phyloP scores from a whole-genome alignment of 2,113 vertebrate species.

The Bufo gargarizans region DNA sequence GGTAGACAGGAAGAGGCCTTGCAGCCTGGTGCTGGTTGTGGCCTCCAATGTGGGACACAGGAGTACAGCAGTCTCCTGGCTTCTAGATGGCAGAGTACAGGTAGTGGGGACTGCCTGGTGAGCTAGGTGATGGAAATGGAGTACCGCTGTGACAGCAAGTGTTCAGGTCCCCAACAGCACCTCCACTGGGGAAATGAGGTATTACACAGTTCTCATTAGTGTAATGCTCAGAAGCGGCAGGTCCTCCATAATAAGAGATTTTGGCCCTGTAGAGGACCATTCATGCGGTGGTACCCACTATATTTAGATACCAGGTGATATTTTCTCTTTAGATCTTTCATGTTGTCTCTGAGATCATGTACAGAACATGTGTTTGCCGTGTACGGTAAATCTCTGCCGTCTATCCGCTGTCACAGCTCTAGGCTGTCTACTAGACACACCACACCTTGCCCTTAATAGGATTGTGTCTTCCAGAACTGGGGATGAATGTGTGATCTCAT shows the following conservation, averaged over 20 bases:
- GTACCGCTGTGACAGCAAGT: neutral
- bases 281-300: too few species aligned
- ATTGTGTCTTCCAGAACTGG: neutral
- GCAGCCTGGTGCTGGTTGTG: too few species aligned
- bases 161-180: neutral
- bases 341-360: neutral
- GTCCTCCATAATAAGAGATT: too few species aligned
- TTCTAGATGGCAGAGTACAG: too few species aligned
- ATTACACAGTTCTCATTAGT: neutral
- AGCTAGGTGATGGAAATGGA: too few species aligned
- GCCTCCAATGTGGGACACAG: too few species aligned
- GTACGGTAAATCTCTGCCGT: neutral
- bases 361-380: neutral
- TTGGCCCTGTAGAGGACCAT: too few species aligned
- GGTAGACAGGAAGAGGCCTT: too few species aligned
- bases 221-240: too few species aligned
- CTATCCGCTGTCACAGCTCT: neutral
- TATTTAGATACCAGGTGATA: too few species aligned
- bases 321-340: neutral
- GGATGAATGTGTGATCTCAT: neutral
- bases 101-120: too few species aligned
- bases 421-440: neutral
- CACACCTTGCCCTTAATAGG: neutral
- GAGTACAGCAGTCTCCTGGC: too few species aligned
- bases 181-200: neutral